Percentiles rank a stretch among this genome's conserved stretches.
phyloP scores from a whole-genome alignment of 2,797 vertebrate genomes.

The Neoniphon sammara region DNA sequence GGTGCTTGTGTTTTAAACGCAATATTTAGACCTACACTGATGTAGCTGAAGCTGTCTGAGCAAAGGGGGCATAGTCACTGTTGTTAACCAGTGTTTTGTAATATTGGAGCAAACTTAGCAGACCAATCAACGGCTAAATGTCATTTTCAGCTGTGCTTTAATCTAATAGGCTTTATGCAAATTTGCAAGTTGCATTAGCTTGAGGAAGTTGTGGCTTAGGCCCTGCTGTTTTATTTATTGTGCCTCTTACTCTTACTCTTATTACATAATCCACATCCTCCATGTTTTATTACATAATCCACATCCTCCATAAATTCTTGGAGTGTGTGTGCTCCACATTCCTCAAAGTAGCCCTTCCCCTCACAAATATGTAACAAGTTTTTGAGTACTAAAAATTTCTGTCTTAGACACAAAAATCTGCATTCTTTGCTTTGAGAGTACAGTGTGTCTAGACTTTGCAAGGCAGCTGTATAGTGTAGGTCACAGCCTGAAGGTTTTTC shows the following conservation, averaged over 20 bases:
- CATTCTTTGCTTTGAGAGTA: conserved; percentile 1
- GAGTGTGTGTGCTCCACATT: conserved; percentile 13
- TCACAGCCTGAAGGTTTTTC: neutral
- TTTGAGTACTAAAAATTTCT: neutral
- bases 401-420: neutral
- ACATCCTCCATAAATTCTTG: conserved; percentile 46
- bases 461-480: neutral
- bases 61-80: too few relatives aligned
- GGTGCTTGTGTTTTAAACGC: conserved; percentile 20
- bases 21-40: neutral
- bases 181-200: neutral
- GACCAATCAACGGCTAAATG: neutral
- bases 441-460: neutral
- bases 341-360: conserved; percentile 10
- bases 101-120: neutral
- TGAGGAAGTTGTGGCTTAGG: neutral
- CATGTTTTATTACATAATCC: conserved; percentile 57
- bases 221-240: neutral
- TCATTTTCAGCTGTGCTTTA: neutral
- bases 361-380: neutral
- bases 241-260: neutral
- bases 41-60: too few relatives aligned
- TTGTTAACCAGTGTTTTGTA: neutral
- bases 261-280: conserved; percentile 59
- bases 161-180: neutral